A percentile compares a stretch with the other conserved stretches of the same genome.
phyloP scores from a whole-genome alignment of 2,113 vertebrate genomes.

The Xenopus laevis region DNA sequence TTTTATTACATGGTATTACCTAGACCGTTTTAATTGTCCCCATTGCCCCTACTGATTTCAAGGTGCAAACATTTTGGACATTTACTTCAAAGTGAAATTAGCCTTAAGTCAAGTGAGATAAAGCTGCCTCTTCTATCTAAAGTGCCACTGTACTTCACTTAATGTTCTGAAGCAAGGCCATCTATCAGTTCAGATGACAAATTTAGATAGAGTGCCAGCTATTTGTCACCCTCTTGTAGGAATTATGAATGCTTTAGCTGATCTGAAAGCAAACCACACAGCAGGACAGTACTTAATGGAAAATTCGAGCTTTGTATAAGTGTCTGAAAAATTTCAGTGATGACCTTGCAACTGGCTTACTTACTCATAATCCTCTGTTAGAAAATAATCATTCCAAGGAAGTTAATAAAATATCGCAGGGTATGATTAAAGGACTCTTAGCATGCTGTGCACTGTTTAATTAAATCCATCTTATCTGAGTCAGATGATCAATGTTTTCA shows the following conservation, averaged over 20 bases:
- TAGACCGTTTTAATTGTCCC: too few relatives aligned
- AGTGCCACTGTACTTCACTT: neutral
- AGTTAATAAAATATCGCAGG: neutral
- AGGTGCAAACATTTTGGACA: neutral
- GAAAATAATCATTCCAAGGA: conserved; percentile 1
- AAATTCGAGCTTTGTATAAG: neutral
- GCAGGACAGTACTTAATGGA: conserved; percentile 29
- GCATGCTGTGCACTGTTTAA: neutral
- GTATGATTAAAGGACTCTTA: conserved; percentile 9
- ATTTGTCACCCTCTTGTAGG: conserved; percentile 21
- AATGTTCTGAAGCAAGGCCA: conserved; percentile 6
- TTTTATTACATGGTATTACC: too few relatives aligned
- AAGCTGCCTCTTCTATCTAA: neutral
- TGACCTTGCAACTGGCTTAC: conserved; percentile 23
- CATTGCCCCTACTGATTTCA: too few relatives aligned
- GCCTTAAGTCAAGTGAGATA: neutral
- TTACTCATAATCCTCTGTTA: conserved; percentile 1
- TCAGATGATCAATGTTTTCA: conserved; percentile 14
- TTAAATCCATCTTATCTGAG: neutral
- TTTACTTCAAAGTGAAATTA: too few relatives aligned
- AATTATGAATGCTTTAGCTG: conserved; percentile 18
- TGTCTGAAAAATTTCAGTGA: neutral
- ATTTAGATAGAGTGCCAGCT: conserved; percentile 1
- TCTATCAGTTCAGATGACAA: conserved; percentile 11
- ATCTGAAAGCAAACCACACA: conserved; percentile 18